A percentile compares a stretch with the other conserved stretches of the same genome.
These are phyloP conservation scores for Hydrophis major DNA, from an alignment of 2,797 vertebrate species.

Conservation along the genomic window DNA sequence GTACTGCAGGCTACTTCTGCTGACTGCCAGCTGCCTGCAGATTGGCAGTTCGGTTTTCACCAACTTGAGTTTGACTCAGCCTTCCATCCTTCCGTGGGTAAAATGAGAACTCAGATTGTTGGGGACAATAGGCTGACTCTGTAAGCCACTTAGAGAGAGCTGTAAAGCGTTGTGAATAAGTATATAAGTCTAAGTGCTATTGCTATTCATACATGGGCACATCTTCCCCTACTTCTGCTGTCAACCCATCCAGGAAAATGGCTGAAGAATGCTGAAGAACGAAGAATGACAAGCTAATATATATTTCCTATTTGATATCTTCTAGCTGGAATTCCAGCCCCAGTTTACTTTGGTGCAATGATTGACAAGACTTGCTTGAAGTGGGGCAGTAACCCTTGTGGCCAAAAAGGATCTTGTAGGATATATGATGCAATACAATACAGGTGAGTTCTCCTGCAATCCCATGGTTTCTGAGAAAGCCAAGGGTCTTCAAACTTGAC, in stretches of 20 bases:
- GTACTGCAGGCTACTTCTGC: no score
- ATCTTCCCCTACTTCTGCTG: neutral
- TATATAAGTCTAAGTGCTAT: no score
- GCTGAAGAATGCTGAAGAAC: neutral
- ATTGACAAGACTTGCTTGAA: constrained; percentile 89
- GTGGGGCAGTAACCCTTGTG: constrained; percentile 83
- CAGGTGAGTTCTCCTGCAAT: constrained; percentile 73
- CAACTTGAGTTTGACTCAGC: no score
- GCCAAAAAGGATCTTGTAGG: constrained; percentile 84
- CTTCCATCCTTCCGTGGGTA: no score
- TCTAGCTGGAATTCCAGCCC: constrained; percentile 87
- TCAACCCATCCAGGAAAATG: neutral
- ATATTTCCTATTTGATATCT: constrained; percentile 8
- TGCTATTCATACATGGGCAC: no score
- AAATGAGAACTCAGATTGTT: no score
- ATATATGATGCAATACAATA: constrained; percentile 80
- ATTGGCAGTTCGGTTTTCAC: no score
- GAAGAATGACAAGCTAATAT: neutral
- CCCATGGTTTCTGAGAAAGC: neutral
- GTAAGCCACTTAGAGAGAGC: no score
- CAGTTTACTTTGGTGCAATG: constrained; percentile 87
- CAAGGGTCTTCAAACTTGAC: no score
- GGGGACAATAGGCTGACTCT: no score
- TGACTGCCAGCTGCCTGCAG: no score
- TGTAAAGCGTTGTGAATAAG: no score